phyloP scores from a whole-genome alignment of 2,888 invertebrate species.

The Pinctada fucata region DNA sequence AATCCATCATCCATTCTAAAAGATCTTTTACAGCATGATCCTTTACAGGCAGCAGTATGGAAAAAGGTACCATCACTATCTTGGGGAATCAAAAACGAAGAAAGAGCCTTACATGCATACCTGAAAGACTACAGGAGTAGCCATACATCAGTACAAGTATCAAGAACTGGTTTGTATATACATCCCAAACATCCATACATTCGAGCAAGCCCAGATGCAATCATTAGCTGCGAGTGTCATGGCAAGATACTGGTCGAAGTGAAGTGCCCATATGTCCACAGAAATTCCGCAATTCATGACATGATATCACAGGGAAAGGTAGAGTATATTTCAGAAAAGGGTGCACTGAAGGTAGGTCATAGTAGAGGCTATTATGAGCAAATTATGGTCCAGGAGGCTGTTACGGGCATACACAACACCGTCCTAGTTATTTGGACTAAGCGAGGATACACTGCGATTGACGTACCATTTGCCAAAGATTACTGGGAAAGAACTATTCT shows the following conservation, averaged over 20 bases:
- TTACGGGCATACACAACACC: slow-evolving; percentile 8
- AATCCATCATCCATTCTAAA: slow-evolving; percentile 4
- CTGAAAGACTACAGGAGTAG: not conserved
- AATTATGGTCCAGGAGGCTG: slow-evolving; percentile 16
- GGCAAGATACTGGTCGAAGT: slow-evolving; percentile 28
- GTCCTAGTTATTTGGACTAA: slow-evolving; percentile 31
- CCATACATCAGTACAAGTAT: slow-evolving; percentile 2
- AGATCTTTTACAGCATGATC: slow-evolving; percentile 21
- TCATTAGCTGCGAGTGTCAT: slow-evolving; percentile 30
- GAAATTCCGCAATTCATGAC: not conserved
- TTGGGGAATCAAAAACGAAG: slow-evolving; percentile 28
- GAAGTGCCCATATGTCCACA: slow-evolving; percentile 20
- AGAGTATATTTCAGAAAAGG: slow-evolving; percentile 1
- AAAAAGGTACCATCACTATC: not conserved
- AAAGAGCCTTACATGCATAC: slow-evolving; percentile 8
- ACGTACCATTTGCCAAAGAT: not conserved
- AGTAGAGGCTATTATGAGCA: slow-evolving; percentile 31
- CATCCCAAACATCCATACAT: slow-evolving; percentile 17
- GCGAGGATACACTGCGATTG: not conserved
- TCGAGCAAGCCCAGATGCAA: slow-evolving; percentile 34
- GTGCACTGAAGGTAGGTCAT: not conserved
- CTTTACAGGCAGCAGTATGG: not conserved
- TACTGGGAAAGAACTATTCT: slow-evolving; percentile 17
- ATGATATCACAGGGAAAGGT: slow-evolving; percentile 9
- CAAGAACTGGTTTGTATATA: slow-evolving; percentile 8